Base-by-base conservation (phyloP, 2,113 vertebrate genomes). In the Tachysurus vachellii region DNA sequence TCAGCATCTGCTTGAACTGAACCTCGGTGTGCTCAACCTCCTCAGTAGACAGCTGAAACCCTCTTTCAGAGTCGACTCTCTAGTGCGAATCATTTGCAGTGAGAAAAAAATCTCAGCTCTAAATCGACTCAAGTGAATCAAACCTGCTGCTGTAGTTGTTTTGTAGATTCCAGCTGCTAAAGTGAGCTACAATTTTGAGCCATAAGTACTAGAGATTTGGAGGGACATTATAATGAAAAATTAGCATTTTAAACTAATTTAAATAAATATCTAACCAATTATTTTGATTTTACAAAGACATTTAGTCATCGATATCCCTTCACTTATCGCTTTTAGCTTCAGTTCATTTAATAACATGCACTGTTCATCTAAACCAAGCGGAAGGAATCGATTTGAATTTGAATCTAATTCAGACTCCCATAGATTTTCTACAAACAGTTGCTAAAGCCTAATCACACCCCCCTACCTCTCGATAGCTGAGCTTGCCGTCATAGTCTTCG, bases 401-500 rank as follows among this genome's bases (percentile, higher is more conserved):
- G 16, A 17, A 16, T 42, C 28, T 73, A 2, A 73, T 73, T 42
- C 17, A 21, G 36, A 73, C 7, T 73, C 42, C 19, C 4, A 70
- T 36, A 31, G 66, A 70, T 70, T 7, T 36, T 70, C 14, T 31
- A 5, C n/a, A 31, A 66, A 75, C 11, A 42, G 42, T 13, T 26
- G n/a, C 12, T 31, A 71, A 84, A 61, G 47, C 53, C 71, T 81
- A 54, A n/a, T 26, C 83, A 80, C 9, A 75, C 23, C 47, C 17
- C 73, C 82, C 21, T 2, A 91, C 87, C 93, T 99, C 98, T 92
- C 97, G 96, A 94, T 97, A 99, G 92, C 96, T 98, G 31, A 99
- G 97, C 89, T 98, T 99, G 91, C 95, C 95, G 85, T 99, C 98
- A 31, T 98, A 94, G 89, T 99, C 98, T 88, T 99, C 98, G 0